Percentiles rank a stretch among this genome's conserved stretches.
These are phyloP conservation scores for Mirounga angustirostris DNA, from an alignment of 2,113 vertebrate species.

Conservation along the genomic window DNA sequence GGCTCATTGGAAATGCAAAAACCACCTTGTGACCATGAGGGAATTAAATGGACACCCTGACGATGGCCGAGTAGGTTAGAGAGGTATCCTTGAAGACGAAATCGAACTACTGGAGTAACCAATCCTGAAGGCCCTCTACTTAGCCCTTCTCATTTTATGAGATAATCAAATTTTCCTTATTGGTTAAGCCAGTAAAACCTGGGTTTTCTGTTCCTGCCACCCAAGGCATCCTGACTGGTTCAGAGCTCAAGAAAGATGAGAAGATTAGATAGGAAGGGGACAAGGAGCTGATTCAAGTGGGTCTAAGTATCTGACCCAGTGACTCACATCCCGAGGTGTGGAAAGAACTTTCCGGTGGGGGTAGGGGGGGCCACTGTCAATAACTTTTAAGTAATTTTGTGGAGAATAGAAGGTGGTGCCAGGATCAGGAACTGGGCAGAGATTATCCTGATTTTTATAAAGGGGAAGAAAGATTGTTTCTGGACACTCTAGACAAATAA, in stretches of 20 bases:
- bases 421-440: conserved; percentile 54
- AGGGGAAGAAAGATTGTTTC: conserved; percentile 50
- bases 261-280: conserved; percentile 54
- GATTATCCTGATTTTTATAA: conserved; percentile 60
- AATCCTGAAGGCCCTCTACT: not conserved
- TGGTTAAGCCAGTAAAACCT: not conserved
- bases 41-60: not conserved
- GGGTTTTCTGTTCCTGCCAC: not conserved
- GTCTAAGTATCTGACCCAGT: conserved; percentile 39
- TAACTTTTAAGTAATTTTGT: conserved; percentile 47
- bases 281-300: conserved; percentile 36
- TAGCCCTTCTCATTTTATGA: not conserved
- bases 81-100: not conserved
- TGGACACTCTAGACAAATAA: conserved; percentile 63
- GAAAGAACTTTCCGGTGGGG: conserved; percentile 62
- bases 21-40: not conserved
- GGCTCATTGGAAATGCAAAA: not conserved
- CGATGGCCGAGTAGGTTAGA: not conserved
- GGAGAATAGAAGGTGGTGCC: conserved; percentile 52
- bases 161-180: conserved; percentile 15
- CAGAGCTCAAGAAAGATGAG: conserved; percentile 55
- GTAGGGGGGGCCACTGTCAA: not conserved
- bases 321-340: conserved; percentile 64
- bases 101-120: not conserved
- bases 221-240: not conserved